A percentile compares a stretch with the other conserved stretches of the same genome.
Conservation (phyloP, 2,888 invertebrate species). For the Pristionchus exspectatus region DNA sequence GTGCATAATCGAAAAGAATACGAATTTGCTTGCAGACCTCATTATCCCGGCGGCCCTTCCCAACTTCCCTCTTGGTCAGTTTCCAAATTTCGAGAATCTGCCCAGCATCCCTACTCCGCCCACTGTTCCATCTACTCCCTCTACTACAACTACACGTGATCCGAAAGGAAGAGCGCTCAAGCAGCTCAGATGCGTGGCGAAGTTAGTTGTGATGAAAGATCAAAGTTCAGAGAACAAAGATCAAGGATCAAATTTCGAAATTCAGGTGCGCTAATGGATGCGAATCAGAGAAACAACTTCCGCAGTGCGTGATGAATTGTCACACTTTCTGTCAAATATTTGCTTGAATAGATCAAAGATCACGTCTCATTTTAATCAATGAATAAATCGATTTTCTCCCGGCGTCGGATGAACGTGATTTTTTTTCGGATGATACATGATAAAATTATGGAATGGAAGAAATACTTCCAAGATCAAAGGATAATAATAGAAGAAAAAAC, state of each 20-base stretch:
- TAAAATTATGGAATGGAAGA: no score
- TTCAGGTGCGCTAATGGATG: neutral
- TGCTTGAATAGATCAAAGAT: neutral
- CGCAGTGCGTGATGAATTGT: slow-evolving; percentile 9
- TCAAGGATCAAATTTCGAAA: neutral
- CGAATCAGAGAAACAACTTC: neutral
- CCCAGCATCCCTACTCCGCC: neutral
- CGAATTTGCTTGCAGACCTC: neutral
- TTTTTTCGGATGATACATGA: no score
- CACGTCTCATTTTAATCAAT: neutral
- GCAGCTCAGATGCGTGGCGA: neutral
- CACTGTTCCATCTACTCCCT: neutral
- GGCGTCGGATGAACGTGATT: neutral
- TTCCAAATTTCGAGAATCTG: neutral
- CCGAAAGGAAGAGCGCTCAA: neutral
- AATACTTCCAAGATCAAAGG: neutral
- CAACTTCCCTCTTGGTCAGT: neutral
- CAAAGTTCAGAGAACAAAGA: no score
- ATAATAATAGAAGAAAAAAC: no score
- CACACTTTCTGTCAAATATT: neutral
- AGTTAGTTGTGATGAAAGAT: neutral
- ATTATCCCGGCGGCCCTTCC: neutral
- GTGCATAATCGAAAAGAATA: no score
- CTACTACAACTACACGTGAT: neutral
- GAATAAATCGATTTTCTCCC: neutral